Evolutionary conservation across 2,113 vertebrate species (phyloP).

Genomic region (Istiophorus platypterus): DNA sequence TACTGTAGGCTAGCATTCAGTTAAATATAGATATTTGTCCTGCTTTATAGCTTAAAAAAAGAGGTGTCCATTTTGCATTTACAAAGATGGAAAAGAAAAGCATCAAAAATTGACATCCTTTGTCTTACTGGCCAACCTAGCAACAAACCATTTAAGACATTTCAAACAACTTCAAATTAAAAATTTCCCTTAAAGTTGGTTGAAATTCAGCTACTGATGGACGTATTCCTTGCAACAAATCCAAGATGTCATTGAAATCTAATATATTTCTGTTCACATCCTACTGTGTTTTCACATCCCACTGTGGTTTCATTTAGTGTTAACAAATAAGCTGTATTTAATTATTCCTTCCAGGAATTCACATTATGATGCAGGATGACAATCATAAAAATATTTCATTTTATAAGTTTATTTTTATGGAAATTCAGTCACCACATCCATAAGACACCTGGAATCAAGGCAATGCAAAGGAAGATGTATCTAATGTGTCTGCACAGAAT

Average conservation of each 20-base stretch:
- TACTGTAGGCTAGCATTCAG: no score
- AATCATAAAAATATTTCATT: neutral
- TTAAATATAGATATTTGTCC: neutral
- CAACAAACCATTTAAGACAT: constrained; percentile 43
- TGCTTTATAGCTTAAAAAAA: neutral
- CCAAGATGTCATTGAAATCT: constrained; percentile 58
- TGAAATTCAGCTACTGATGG: constrained; percentile 41
- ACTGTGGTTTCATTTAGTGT: constrained; percentile 37
- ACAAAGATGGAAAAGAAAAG: neutral
- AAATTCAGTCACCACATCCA: neutral
- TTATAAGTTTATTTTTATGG: neutral
- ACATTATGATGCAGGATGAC: neutral
- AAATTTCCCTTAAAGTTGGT: constrained; percentile 29
- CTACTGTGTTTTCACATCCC: constrained; percentile 63
- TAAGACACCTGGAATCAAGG: constrained; percentile 11
- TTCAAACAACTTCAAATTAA: constrained; percentile 24
- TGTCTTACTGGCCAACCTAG: neutral
- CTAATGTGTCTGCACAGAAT: neutral
- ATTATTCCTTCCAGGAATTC: neutral
- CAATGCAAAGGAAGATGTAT: neutral
- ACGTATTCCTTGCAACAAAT: constrained; percentile 19
- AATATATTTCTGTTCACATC: constrained; percentile 57
- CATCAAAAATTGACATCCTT: neutral
- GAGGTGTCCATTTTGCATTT: neutral
- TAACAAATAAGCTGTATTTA: constrained; percentile 10